phyloP scores from a whole-genome alignment of 2,797 vertebrate genomes.

The Synanceia verrucosa region DNA sequence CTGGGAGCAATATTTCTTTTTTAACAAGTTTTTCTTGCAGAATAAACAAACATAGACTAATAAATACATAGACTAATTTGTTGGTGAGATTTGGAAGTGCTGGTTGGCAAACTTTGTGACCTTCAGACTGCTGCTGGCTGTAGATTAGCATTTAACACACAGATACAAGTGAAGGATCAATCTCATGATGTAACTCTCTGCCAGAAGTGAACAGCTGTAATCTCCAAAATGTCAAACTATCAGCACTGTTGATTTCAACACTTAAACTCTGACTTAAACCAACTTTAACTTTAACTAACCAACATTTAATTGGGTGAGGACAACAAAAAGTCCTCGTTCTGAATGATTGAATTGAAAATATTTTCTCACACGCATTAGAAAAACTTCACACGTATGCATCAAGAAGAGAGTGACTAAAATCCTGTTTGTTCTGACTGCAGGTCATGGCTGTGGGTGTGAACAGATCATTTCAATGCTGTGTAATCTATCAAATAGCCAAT shows the following conservation, averaged over 20 bases:
- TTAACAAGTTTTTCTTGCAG: too few species aligned
- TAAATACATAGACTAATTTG: not conserved
- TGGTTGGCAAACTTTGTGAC: not conserved
- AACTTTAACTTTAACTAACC: not conserved
- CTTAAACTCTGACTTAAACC: not conserved
- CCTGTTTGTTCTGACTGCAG: constrained; percentile 34
- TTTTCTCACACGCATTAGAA: not conserved
- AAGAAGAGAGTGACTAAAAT: constrained; percentile 25
- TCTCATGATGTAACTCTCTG: not conserved
- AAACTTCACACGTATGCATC: not conserved
- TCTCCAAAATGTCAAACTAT: not conserved
- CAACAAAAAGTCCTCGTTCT: not conserved
- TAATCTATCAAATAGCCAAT: constrained; percentile 23
- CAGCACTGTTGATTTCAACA: not conserved
- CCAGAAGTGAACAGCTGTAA: not conserved
- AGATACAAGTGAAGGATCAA: not conserved
- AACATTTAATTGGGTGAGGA: not conserved
- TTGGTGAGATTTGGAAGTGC: not conserved
- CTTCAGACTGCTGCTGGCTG: not conserved
- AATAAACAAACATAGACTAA: not conserved
- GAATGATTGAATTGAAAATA: not conserved
- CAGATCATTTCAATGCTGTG: constrained; percentile 24
- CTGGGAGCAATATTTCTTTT: too few species aligned
- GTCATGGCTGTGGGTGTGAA: constrained; percentile 42
- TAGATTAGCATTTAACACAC: not conserved